phyloP scores from a whole-genome alignment of 30 jellyfish, hydroid and myxozoan species.

The Turritopsis rubra region DNA sequence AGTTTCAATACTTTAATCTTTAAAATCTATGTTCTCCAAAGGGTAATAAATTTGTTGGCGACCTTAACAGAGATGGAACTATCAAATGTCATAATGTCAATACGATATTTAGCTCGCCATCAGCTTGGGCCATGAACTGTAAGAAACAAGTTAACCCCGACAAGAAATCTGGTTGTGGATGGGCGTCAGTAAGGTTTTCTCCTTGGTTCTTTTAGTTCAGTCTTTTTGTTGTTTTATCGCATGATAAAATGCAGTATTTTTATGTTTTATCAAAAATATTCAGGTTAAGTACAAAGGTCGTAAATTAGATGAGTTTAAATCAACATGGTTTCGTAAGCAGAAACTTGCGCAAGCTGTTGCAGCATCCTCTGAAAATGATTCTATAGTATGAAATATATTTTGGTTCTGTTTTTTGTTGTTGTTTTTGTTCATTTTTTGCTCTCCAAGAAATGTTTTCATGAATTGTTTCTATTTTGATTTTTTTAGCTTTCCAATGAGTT shows the following conservation, averaged over 20 bases:
- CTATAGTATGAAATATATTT: conserved; percentile 8
- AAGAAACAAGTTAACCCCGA: conserved; percentile 92
- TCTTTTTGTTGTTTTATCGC: neutral
- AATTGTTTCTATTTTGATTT: neutral
- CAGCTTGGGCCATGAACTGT: conserved; percentile 99
- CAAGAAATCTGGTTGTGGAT: conserved; percentile 97
- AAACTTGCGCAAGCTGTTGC: conserved; percentile 47
- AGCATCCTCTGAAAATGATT: conserved; percentile 35
- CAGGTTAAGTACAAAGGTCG: conserved; percentile 89
- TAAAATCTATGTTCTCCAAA: conserved; percentile 13
- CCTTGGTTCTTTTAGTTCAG: too few species aligned
- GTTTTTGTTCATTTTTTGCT: neutral
- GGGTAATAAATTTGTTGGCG: conserved; percentile 89
- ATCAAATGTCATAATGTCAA: conserved; percentile 77
- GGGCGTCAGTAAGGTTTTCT: conserved; percentile 93
- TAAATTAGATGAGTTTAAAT: conserved; percentile 85
- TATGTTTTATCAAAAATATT: too few species aligned
- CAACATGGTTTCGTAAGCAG: conserved; percentile 89
- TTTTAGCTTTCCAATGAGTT: neutral
- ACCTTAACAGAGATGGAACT: conserved; percentile 75
- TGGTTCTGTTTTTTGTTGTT: neutral
- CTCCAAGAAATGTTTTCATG: neutral
- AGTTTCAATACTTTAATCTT: too few species aligned
- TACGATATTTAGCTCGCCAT: conserved; percentile 87
- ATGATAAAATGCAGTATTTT: neutral